A percentile compares a stretch with the other conserved stretches of the same genome.
phyloP scores from a whole-genome alignment of 2,797 vertebrate genomes.

The Paguma larvata region DNA sequence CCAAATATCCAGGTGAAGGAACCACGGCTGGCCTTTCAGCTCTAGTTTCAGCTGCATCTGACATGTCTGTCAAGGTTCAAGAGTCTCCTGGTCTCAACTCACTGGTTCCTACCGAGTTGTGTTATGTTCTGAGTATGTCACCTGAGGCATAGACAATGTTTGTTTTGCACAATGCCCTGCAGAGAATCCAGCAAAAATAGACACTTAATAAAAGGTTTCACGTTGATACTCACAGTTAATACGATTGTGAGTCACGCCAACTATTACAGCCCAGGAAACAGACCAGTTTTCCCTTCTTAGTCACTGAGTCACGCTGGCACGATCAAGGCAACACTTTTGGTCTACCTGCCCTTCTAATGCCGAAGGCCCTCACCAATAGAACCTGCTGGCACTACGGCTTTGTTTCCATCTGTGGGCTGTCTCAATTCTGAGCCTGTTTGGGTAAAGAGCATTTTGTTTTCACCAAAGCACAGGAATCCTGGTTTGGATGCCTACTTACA shows the following conservation, averaged over 20 bases:
- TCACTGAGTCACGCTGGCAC: neutral
- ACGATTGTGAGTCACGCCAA: conserved; percentile 68
- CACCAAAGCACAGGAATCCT: neutral
- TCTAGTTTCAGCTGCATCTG: neutral
- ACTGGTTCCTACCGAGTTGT: neutral
- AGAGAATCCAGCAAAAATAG: conserved; percentile 61
- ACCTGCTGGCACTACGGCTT: neutral
- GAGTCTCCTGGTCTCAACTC: neutral
- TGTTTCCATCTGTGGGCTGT: neutral
- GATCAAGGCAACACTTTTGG: neutral
- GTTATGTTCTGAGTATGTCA: neutral
- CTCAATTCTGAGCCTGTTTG: neutral
- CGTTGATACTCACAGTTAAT: conserved; percentile 29
- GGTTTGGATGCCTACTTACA: conserved; percentile 87
- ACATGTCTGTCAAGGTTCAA: neutral
- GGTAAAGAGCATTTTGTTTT: neutral
- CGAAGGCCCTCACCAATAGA: neutral
- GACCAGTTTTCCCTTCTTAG: conserved; percentile 26
- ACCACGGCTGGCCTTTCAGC: neutral
- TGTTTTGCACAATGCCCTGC: neutral
- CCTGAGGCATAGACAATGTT: neutral
- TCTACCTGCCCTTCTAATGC: neutral
- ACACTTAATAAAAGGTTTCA: conserved; percentile 65
- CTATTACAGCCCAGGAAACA: neutral
- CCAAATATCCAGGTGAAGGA: neutral